These are phyloP conservation scores for Drosophila truncata DNA, from an alignment of 1,140 invertebrate genomes.

Conservation along the genomic window DNA sequence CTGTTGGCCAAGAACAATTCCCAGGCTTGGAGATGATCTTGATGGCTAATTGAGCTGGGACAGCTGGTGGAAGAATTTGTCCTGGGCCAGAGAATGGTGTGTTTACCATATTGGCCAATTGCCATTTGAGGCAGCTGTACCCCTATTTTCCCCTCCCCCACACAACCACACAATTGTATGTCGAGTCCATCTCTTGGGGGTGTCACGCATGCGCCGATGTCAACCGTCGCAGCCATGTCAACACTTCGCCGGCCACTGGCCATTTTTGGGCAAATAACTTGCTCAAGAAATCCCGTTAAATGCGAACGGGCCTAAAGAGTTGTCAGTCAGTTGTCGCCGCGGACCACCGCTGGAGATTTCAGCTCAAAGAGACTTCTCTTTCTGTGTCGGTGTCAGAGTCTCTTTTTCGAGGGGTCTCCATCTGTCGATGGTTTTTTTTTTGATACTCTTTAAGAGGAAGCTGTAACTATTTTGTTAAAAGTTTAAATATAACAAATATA, in stretches of 20 bases:
- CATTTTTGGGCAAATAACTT: slow-evolving; percentile 82
- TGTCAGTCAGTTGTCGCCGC: slow-evolving; percentile 75
- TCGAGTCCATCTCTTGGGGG: slow-evolving; percentile 33
- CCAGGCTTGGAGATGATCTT: slow-evolving; percentile 34
- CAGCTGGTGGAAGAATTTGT: slow-evolving; percentile 64
- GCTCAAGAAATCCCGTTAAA: slow-evolving; percentile 60
- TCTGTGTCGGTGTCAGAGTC: slow-evolving; percentile 15
- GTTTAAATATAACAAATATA: not conserved
- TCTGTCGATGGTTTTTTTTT: slow-evolving; percentile 3
- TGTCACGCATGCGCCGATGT: slow-evolving; percentile 79
- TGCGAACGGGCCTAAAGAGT: slow-evolving; percentile 68
- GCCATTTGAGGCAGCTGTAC: not conserved
- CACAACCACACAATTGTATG: not conserved
- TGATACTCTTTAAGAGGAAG: not conserved
- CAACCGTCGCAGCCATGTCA: slow-evolving; percentile 68
- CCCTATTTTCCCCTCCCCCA: no score
- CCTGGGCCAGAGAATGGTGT: slow-evolving; percentile 41
- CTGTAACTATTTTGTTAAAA: no score
- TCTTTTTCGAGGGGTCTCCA: slow-evolving; percentile 8
- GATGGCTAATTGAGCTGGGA: slow-evolving; percentile 59
- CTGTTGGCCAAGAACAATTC: slow-evolving; percentile 54
- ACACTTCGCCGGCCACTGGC: slow-evolving; percentile 63
- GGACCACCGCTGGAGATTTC: slow-evolving; percentile 67
- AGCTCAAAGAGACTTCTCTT: slow-evolving; percentile 14
- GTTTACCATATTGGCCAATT: slow-evolving; percentile 64